Percentiles rank a stretch among this genome's conserved stretches.
Conservation (phyloP, 1,140 invertebrate species). For the Drosophila lini region DNA sequence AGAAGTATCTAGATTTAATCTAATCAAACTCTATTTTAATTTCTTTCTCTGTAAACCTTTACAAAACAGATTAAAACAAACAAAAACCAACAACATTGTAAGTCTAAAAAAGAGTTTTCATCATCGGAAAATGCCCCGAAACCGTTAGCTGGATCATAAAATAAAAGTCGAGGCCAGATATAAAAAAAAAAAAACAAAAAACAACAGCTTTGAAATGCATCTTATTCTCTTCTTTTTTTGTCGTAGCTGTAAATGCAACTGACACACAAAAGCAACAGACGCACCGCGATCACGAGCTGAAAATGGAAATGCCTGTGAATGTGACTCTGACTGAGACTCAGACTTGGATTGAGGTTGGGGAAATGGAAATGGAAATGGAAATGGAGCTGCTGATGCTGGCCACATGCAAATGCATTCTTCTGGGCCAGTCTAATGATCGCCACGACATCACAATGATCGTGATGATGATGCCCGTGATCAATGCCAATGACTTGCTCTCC, state of each 20-base stretch:
- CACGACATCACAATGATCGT: slow-evolving; percentile 34
- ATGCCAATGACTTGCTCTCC: slow-evolving; percentile 30
- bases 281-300: slow-evolving; percentile 30
- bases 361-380: slow-evolving; percentile 29
- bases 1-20: too few relatives aligned
- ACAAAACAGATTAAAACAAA: background rate
- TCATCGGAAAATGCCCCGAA: slow-evolving; percentile 50
- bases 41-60: slow-evolving; percentile 6
- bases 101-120: slow-evolving; percentile 55
- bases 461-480: slow-evolving; percentile 22
- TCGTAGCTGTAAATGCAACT: slow-evolving; percentile 73
- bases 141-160: slow-evolving; percentile 71
- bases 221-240: slow-evolving; percentile 6
- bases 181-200: slow-evolving; percentile 15
- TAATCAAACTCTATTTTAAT: background rate
- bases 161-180: slow-evolving; percentile 38
- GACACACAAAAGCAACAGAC: slow-evolving; percentile 63
- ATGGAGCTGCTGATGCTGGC: slow-evolving; percentile 31
- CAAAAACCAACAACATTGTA: slow-evolving; percentile 49
- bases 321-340: slow-evolving; percentile 9
- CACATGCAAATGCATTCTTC: slow-evolving; percentile 69
- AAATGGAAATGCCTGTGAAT: slow-evolving; percentile 16
- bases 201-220: slow-evolving; percentile 50
- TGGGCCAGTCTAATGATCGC: slow-evolving; percentile 47
- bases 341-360: slow-evolving; percentile 1